A percentile compares a stretch with the other conserved stretches of the same genome.
Evolutionary conservation across 2,797 vertebrate species (phyloP).

Genomic region (Scarus forsteni): DNA sequence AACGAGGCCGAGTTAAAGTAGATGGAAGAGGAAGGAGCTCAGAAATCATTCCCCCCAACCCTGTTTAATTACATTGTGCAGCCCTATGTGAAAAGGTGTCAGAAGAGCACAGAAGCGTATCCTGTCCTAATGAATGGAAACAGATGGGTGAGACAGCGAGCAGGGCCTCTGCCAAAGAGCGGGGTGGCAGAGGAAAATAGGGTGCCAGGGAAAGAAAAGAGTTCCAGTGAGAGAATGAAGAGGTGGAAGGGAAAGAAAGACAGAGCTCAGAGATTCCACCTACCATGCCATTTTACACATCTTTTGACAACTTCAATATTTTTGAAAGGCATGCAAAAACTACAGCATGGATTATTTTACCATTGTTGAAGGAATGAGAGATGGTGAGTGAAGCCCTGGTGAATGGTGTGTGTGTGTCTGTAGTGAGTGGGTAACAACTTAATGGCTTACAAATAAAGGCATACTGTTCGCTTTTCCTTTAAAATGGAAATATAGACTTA

Average conservation of each 20-base stretch:
- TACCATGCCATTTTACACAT: slow-evolving; percentile 7
- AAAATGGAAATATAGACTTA: too few species aligned
- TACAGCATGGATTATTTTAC: not conserved
- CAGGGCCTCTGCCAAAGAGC: slow-evolving; percentile 70
- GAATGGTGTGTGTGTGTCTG: not conserved
- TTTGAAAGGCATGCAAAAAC: not conserved
- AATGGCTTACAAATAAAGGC: too few species aligned
- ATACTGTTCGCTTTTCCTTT: too few species aligned
- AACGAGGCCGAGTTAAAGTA: slow-evolving; percentile 51
- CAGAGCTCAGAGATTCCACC: slow-evolving; percentile 8
- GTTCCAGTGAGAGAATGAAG: slow-evolving; percentile 39
- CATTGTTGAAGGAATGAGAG: not conserved
- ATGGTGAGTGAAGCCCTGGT: not conserved
- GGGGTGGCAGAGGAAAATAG: slow-evolving; percentile 55
- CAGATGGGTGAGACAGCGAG: slow-evolving; percentile 81
- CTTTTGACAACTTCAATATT: not conserved
- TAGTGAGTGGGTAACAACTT: too few species aligned
- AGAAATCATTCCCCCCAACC: slow-evolving; percentile 60
- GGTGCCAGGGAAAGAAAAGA: slow-evolving; percentile 41
- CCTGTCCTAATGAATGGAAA: slow-evolving; percentile 87
- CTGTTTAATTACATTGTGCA: slow-evolving; percentile 85
- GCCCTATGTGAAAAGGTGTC: slow-evolving; percentile 83
- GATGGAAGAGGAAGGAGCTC: slow-evolving; percentile 50
- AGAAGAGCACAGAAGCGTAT: slow-evolving; percentile 81
- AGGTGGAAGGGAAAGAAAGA: slow-evolving; percentile 17